These are phyloP conservation scores for Pygoscelis antarcticus DNA, from an alignment of 2,113 vertebrate species.

Conservation along the genomic window DNA sequence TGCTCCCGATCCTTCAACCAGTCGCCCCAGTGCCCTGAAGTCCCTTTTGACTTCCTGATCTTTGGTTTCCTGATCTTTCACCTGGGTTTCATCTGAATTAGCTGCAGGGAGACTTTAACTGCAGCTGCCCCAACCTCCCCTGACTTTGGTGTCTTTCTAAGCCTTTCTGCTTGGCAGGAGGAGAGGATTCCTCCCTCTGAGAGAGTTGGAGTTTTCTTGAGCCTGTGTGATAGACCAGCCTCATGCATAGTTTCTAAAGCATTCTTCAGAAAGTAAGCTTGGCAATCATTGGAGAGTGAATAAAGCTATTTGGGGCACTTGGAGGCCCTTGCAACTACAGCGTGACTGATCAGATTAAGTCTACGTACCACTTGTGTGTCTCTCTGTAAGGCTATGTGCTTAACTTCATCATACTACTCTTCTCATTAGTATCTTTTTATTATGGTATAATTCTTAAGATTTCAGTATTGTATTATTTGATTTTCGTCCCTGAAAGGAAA, in stretches of 20 bases:
- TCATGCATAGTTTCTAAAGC: neutral
- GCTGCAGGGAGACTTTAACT: neutral
- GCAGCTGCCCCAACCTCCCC: neutral
- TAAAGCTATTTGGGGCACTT: neutral
- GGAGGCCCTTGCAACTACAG: neutral
- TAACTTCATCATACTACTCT: neutral
- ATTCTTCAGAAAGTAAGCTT: neutral
- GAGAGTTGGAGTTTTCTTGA: neutral
- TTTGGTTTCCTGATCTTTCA: neutral
- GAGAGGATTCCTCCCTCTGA: neutral
- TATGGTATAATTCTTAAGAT: neutral
- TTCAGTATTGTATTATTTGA: neutral
- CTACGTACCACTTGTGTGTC: neutral
- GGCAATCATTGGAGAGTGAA: accelerated
- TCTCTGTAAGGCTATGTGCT: neutral
- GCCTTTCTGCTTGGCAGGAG: neutral
- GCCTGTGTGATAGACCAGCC: neutral
- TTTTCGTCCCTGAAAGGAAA: neutral
- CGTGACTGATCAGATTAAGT: neutral
- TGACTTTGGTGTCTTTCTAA: neutral
- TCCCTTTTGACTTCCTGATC: too few relatives aligned
- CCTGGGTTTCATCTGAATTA: neutral
- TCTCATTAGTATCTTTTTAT: neutral
- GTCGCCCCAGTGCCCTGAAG: too few relatives aligned
- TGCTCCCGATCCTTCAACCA: too few relatives aligned